Base-by-base conservation (phyloP, 2,797 vertebrate genomes). In the Pachyuromys duprasi region DNA sequence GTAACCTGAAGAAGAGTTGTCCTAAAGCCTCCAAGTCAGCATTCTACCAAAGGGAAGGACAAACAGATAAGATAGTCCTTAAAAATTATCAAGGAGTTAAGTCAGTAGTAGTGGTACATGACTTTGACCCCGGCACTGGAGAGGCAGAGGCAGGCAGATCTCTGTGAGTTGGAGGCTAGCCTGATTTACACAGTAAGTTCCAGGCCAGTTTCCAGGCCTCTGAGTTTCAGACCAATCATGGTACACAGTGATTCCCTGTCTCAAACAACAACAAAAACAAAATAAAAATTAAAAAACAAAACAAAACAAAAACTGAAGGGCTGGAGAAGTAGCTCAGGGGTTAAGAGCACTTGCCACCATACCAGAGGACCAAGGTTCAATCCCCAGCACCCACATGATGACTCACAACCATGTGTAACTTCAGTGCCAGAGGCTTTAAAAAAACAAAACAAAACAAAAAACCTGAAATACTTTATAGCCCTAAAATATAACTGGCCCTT, bases 31-130 rank as follows among this genome's bases (percentile, higher is more conserved):
- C 49, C 49, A 78, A 94, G 55, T 86, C 53, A 90, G 15, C 57
- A 65, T 2, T 69, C 8, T 49, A 90, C 22, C 31, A n/a, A 86
- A 93, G 36, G n/a, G 24, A 92, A 69, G 33, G 4, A 78, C 4
- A 89, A 49, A 49, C 11, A 49, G 49, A 49, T 49, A 49, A 49
- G 65, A 91, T 18, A 89, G 76, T 83, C 45, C 60, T 93, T 79
- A 55, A 70, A 72, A 90, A 83, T 75, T 49, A 94, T 22, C 87
- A 67, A 95, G 72, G 76, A 87, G 69, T 91, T 36, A 83, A 65
- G 42, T 67, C 28, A 67, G 6, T 12, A 62, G 15, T 87, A 8
- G 84, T 72, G n/a, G 49, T 39, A 31, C n/a, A 39, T 55, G 49
- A 55, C 53, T 72, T 57, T 72, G 57, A 88, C 11, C 3, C 36